phyloP scores from a whole-genome alignment of 2,888 invertebrate genomes.

The Toxonevra muliebris region DNA sequence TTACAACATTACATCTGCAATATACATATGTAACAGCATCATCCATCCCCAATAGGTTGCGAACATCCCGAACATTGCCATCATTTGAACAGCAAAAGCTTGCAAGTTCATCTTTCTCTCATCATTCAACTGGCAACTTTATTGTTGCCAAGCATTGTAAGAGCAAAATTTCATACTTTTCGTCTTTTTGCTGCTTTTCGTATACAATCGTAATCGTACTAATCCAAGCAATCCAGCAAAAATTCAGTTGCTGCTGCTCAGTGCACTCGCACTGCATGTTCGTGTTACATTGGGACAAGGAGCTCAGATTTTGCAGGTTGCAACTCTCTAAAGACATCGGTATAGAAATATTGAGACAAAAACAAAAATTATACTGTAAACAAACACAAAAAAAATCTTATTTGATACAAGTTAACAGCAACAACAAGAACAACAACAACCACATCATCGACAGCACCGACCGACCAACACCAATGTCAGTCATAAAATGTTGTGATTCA shows the following conservation, averaged over 20 bases:
- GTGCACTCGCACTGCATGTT: conserved; percentile 65
- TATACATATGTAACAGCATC: too few species aligned
- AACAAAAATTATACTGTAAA: conserved; percentile 17
- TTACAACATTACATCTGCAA: too few species aligned
- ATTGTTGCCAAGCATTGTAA: conserved; percentile 20
- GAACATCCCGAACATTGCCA: too few species aligned
- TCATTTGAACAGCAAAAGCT: too few species aligned
- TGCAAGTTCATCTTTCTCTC: background rate
- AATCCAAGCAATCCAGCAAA: background rate
- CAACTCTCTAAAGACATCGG: conserved; percentile 35
- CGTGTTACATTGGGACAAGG: conserved; percentile 65
- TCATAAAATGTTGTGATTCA: background rate
- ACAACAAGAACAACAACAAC: conserved; percentile 4
- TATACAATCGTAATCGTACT: background rate
- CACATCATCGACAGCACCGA: background rate
- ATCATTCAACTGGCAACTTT: background rate
- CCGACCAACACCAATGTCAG: background rate
- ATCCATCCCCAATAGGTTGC: too few species aligned
- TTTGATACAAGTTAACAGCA: conserved; percentile 12
- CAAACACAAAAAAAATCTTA: background rate
- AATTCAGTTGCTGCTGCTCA: conserved; percentile 35
- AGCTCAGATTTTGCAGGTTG: conserved; percentile 63
- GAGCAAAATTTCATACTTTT: too few species aligned
- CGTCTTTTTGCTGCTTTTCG: background rate
- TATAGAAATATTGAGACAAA: conserved; percentile 37